Conservation (phyloP, 2,888 invertebrate species). For the Laothoe populi region DNA sequence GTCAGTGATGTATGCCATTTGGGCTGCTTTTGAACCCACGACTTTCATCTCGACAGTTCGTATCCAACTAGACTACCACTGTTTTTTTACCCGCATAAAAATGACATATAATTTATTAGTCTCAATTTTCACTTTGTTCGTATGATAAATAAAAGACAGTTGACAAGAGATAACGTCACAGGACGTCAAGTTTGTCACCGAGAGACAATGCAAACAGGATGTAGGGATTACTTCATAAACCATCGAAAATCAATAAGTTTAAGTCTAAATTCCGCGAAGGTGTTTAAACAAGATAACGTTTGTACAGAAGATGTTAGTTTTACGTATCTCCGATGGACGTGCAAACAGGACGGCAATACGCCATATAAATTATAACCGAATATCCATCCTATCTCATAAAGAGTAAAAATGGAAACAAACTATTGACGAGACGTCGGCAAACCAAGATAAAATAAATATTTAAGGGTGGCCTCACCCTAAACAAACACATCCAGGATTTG, state of each 20-base stretch:
- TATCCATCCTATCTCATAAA: constrained; percentile 77
- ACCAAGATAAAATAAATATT: constrained; percentile 85
- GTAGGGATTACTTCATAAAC: constrained; percentile 53
- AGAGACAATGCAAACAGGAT: constrained; percentile 66
- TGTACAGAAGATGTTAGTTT: constrained; percentile 73
- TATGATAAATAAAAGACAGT: constrained; percentile 19
- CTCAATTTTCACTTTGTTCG: constrained; percentile 29
- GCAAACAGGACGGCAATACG: constrained; percentile 70
- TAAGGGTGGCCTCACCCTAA: constrained; percentile 84
- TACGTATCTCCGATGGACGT: constrained; percentile 70
- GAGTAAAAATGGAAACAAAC: constrained; percentile 79
- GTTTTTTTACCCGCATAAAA: no score
- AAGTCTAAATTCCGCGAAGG: constrained; percentile 73
- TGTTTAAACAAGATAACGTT: constrained; percentile 78
- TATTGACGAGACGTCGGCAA: constrained; percentile 83
- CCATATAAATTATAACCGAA: constrained; percentile 77
- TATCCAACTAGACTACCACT: no score
- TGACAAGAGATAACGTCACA: constrained; percentile 19
- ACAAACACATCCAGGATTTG: constrained; percentile 82
- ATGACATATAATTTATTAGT: neutral
- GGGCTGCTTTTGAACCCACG: no score
- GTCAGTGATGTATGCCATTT: no score
- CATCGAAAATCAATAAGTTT: constrained; percentile 70
- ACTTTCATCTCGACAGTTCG: no score
- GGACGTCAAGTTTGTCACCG: constrained; percentile 40